These are phyloP conservation scores for Matsumyia berberina DNA, from an alignment of 2,888 invertebrate species.

Conservation along the genomic window DNA sequence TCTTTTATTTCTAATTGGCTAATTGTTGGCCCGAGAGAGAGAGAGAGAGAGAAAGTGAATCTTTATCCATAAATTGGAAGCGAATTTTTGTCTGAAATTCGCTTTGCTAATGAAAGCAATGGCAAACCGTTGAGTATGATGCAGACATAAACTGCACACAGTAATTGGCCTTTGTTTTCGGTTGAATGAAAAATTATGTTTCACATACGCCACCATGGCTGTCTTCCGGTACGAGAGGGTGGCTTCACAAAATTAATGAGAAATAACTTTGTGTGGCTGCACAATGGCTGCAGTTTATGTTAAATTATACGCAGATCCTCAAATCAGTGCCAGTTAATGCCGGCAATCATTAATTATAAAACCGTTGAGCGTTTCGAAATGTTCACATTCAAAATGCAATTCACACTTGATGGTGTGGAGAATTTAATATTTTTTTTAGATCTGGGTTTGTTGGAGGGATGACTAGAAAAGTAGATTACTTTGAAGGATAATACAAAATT, in stretches of 20 bases:
- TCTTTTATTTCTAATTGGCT: slow-evolving; percentile 52
- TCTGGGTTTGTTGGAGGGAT: no score
- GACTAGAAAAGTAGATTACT: no score
- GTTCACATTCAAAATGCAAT: neutral
- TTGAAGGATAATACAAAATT: no score
- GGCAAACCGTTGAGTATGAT: slow-evolving; percentile 12
- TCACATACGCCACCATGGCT: slow-evolving; percentile 49
- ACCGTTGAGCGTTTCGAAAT: neutral
- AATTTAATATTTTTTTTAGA: no score
- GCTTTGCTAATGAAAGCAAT: slow-evolving; percentile 34
- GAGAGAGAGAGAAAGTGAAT: neutral
- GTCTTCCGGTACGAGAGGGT: neutral
- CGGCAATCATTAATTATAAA: slow-evolving; percentile 18
- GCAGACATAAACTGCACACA: slow-evolving; percentile 41
- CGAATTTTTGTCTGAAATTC: slow-evolving; percentile 40
- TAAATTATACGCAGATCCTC: slow-evolving; percentile 14
- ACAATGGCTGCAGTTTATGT: slow-evolving; percentile 27
- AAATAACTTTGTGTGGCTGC: slow-evolving; percentile 43
- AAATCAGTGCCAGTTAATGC: neutral
- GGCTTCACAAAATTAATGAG: slow-evolving; percentile 39
- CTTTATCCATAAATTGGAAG: slow-evolving; percentile 21
- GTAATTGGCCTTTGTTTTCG: slow-evolving; percentile 54
- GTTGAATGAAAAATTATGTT: slow-evolving; percentile 63
- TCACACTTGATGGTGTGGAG: neutral
- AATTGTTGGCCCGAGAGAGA: slow-evolving; percentile 36